Percentiles rank a stretch among this genome's conserved stretches.
phyloP scores from a whole-genome alignment of 2,797 vertebrate species.

The Spinus olivaceus region DNA sequence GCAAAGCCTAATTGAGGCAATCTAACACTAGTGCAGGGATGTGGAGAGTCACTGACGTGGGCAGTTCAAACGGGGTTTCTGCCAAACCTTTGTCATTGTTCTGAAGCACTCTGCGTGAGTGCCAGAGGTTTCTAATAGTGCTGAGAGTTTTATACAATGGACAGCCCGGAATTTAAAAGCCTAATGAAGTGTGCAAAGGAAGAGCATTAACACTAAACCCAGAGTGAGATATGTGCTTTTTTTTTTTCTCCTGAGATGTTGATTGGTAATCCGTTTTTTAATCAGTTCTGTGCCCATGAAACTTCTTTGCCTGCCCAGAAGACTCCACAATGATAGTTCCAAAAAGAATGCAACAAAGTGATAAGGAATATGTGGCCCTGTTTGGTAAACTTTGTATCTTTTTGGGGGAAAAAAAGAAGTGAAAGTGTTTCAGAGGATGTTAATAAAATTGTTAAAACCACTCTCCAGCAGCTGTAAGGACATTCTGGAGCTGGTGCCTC shows the following conservation, averaged over 20 bases:
- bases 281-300: not conserved
- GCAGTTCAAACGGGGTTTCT: not conserved
- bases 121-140: not conserved
- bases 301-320: not conserved
- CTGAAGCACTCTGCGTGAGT: not conserved
- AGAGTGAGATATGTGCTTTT: not conserved
- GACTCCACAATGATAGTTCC: not conserved
- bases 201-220: not conserved
- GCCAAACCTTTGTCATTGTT: not conserved
- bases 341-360: not conserved
- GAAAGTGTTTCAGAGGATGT: not conserved
- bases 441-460: not conserved
- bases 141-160: not conserved
- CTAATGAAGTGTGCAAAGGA: not conserved
- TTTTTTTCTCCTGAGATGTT: not conserved
- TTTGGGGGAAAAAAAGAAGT: fast-evolving
- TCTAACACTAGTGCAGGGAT: not conserved
- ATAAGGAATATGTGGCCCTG: not conserved
- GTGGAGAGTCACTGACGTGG: not conserved
- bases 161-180: not conserved
- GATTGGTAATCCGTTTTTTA: not conserved
- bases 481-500: not conserved
- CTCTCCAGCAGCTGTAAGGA: not conserved
- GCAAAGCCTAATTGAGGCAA: not conserved
- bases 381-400: not conserved